phyloP scores from a whole-genome alignment of 2,113 vertebrate genomes.

The Gila orcuttii region DNA sequence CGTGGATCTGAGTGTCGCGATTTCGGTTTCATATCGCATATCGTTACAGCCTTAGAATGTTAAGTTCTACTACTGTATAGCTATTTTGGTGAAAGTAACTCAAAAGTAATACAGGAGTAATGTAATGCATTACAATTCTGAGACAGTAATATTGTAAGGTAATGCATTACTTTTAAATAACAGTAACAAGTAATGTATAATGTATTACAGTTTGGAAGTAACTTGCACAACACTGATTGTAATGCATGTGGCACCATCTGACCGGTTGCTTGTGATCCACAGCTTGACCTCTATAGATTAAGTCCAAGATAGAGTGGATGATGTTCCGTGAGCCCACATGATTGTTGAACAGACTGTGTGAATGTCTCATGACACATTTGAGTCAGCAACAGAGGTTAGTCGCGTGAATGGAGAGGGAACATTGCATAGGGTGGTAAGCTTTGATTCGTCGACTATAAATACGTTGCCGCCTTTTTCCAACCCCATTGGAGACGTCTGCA shows the following conservation, averaged over 20 bases:
- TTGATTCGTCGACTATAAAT: not conserved
- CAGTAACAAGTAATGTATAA: too few relatives aligned
- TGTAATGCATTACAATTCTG: too few relatives aligned
- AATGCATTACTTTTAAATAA: too few relatives aligned
- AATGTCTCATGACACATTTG: slow-evolving; percentile 43
- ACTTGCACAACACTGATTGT: too few relatives aligned
- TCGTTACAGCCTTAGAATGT: too few relatives aligned
- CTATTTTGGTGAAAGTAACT: too few relatives aligned
- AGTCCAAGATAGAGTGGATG: not conserved
- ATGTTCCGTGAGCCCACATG: slow-evolving; percentile 47
- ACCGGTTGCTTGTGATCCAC: slow-evolving; percentile 37
- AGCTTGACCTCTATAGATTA: not conserved
- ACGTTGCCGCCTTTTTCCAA: not conserved
- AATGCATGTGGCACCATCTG: slow-evolving; percentile 60
- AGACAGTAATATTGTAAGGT: too few relatives aligned
- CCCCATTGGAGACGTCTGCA: not conserved
- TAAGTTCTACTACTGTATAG: too few relatives aligned
- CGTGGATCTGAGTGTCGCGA: too few relatives aligned
- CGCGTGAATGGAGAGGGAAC: not conserved
- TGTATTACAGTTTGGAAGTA: too few relatives aligned
- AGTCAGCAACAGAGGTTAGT: not conserved
- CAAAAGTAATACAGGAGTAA: too few relatives aligned
- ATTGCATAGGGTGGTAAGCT: not conserved
- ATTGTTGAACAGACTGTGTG: not conserved
- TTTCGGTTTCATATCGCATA: too few relatives aligned